Evolutionary conservation across 64 coral and sea anemone species (phyloP).

Genomic region (Trachythela sp.): DNA sequence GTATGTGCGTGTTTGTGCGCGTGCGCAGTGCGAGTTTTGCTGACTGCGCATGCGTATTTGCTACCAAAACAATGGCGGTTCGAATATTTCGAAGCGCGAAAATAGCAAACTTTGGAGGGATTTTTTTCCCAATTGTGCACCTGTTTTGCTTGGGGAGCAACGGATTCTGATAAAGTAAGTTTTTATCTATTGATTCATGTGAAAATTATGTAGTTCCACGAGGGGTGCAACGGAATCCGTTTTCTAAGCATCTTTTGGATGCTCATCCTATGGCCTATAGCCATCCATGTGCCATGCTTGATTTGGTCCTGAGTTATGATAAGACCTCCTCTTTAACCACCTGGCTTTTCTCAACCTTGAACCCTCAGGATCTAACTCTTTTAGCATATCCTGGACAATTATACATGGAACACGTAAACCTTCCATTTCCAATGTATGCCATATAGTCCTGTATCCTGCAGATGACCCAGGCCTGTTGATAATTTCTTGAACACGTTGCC

Average conservation of each 20-base stretch:
- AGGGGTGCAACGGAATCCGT: too few relatives aligned
- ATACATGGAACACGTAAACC: constrained; percentile 4
- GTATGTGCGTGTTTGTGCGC: background rate
- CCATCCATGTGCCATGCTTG: background rate
- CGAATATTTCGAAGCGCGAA: too few relatives aligned
- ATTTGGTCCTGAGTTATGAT: background rate
- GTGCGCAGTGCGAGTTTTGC: background rate
- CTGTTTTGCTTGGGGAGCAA: too few relatives aligned
- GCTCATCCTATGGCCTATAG: background rate
- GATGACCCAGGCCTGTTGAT: background rate
- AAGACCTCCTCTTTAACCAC: background rate
- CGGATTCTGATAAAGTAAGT: too few relatives aligned
- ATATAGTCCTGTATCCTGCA: constrained; percentile 7
- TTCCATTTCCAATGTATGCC: constrained; percentile 17
- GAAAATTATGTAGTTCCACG: too few relatives aligned
- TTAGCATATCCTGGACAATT: background rate
- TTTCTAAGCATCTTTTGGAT: too few relatives aligned
- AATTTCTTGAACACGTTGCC: constrained; percentile 4
- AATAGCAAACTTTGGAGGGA: too few relatives aligned
- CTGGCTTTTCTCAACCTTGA: background rate
- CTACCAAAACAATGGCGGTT: too few relatives aligned
- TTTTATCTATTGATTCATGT: too few relatives aligned
- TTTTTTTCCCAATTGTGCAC: too few relatives aligned
- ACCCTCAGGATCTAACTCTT: background rate
- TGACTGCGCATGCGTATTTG: too few relatives aligned